Evolutionary conservation across 2,888 invertebrate species (phyloP).

Genomic region (Branchellion lobata): DNA sequence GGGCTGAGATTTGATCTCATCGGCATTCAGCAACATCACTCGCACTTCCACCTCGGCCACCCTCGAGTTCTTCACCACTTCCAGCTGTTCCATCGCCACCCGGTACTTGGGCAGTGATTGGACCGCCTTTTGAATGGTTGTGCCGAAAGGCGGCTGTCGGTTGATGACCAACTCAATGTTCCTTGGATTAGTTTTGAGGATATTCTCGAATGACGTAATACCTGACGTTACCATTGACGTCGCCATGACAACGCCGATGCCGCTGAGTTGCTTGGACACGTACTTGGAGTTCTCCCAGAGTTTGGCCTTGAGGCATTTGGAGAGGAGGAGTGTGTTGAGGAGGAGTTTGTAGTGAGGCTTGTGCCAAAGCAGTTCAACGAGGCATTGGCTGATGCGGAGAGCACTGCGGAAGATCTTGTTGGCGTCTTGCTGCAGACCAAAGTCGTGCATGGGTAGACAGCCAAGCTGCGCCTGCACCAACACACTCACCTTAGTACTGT

Average conservation of each 20-base stretch:
- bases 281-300: slow-evolving; percentile 76
- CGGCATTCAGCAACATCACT: slow-evolving; percentile 55
- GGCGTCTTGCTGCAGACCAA: slow-evolving; percentile 72
- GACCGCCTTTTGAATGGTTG: slow-evolving; percentile 69
- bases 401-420: slow-evolving; percentile 71
- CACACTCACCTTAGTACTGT: slow-evolving; percentile 74
- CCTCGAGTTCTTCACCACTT: not conserved
- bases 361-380: slow-evolving; percentile 63
- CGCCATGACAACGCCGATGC: slow-evolving; percentile 70
- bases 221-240: slow-evolving; percentile 70
- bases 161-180: slow-evolving; percentile 77
- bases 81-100: slow-evolving; percentile 49
- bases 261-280: slow-evolving; percentile 72
- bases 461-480: slow-evolving; percentile 76
- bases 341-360: slow-evolving; percentile 63
- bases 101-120: slow-evolving; percentile 70
- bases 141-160: slow-evolving; percentile 74
- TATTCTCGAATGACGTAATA: slow-evolving; percentile 69
- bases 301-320: slow-evolving; percentile 71
- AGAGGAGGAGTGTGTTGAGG: slow-evolving; percentile 68
- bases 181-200: slow-evolving; percentile 72
- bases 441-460: slow-evolving; percentile 71
- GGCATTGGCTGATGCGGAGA: slow-evolving; percentile 73
- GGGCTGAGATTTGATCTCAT: slow-evolving; percentile 56
- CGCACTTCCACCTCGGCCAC: slow-evolving; percentile 54